Base-by-base conservation (phyloP, 2,797 vertebrate genomes). In the Karalla daura region DNA sequence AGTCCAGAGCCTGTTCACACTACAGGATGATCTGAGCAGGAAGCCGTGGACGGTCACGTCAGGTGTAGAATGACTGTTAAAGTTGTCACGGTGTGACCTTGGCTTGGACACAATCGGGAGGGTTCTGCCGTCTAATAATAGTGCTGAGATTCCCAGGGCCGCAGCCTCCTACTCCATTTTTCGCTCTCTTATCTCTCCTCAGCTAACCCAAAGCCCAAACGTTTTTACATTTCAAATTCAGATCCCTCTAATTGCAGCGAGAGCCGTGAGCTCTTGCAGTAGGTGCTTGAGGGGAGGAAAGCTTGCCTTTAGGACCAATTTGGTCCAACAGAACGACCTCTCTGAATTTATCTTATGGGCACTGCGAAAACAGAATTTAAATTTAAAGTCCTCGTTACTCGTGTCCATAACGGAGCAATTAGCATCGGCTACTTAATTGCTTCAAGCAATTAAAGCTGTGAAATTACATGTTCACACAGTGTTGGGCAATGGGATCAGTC, bases 381-480 rank as follows among this genome's bases (percentile, higher is more conserved):
- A 78, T 81, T 30, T 24, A 75, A 72, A 68, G 64, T 73, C 32
- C 46, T 67, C 37, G 72, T 83, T 74, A 80, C 77, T 85, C 66
- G 52, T 76, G 60, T 62, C 68, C 56, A 74, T 84, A 81, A 85
- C 75, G 15, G 63, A 40, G 74, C 80, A 86, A 84, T 84, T 78
- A 86, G 77, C 39, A 58, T 30, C 41, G 53, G 67, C 72, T 54
- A 83, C 74, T 76, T 87, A 84, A 88, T 76, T 83, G 84, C 66
- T 82, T 63, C 58, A 33, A 79, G 81, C 79, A 86, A 89, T 89
- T 85, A 84, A 76, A 81, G 18, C 56, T 49, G 81, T 70, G 75
- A 85, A 86, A 84, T 75, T 70, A 47, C 67, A 69, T 74, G 66
- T 86, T 71, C 64, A 60, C 62, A 76, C 53, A 74, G 39, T 61